These are phyloP conservation scores for Bombylius major DNA, from an alignment of 2,888 invertebrate species.

Conservation along the genomic window DNA sequence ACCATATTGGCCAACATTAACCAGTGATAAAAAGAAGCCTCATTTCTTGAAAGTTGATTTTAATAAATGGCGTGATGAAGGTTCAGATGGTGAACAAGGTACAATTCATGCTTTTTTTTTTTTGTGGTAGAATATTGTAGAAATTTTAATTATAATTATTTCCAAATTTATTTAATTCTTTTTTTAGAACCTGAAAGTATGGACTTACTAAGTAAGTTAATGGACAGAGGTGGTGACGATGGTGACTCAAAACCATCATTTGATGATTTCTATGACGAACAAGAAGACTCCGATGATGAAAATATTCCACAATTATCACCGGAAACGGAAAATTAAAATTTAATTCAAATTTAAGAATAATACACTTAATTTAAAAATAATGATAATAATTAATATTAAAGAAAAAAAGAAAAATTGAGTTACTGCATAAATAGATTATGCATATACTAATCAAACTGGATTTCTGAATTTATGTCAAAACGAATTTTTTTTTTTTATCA, in stretches of 20 bases:
- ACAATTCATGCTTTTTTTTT: not conserved
- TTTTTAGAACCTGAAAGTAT: not conserved
- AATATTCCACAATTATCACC: constrained; percentile 33
- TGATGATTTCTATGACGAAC: constrained; percentile 56
- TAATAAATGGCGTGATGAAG: constrained; percentile 96
- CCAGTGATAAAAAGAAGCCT: constrained; percentile 76
- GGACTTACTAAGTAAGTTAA: not conserved
- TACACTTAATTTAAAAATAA: constrained; percentile 15
- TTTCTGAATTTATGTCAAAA: no score
- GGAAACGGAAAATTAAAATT: constrained; percentile 28
- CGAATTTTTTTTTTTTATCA: no score
- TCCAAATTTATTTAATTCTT: not conserved
- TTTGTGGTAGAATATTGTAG: no score
- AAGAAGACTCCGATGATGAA: constrained; percentile 60
- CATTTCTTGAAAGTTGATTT: constrained; percentile 97
- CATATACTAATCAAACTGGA: no score
- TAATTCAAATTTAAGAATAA: constrained; percentile 25
- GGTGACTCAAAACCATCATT: constrained; percentile 54
- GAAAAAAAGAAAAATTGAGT: no score
- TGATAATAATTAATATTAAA: not conserved
- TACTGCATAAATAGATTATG: no score
- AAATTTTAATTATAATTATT: not conserved
- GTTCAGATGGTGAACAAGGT: constrained; percentile 76
- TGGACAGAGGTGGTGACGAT: constrained; percentile 26
- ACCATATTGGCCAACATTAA: constrained; percentile 78